These are phyloP conservation scores for Papilio protenor DNA, from an alignment of 2,888 invertebrate genomes.

Conservation along the genomic window DNA sequence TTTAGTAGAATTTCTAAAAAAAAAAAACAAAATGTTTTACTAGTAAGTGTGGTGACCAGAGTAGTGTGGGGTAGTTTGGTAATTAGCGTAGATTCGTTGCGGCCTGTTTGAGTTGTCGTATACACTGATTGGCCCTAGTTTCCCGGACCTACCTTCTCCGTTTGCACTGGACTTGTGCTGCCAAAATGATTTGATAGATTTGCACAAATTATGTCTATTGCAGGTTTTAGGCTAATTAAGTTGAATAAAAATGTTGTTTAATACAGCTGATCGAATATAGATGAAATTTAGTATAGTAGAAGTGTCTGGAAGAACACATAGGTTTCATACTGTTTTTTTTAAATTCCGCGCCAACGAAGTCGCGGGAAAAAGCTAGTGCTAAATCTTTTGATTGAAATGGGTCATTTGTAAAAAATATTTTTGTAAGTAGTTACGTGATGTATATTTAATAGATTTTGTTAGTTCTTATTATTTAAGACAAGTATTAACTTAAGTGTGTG, in stretches of 20 bases:
- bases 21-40: background rate
- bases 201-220: constrained; percentile 18
- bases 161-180: constrained; percentile 25
- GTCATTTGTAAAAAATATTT: background rate
- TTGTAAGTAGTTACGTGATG: background rate
- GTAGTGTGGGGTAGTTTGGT: background rate
- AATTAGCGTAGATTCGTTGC: constrained; percentile 34
- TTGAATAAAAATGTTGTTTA: background rate
- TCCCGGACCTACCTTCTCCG: background rate
- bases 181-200: constrained; percentile 30
- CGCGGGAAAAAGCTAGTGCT: background rate
- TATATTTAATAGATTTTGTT: constrained; percentile 3
- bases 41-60: background rate
- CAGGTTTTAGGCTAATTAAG: background rate
- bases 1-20: background rate
- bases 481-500: constrained; percentile 4
- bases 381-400: background rate
- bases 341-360: too few relatives aligned
- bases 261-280: too few relatives aligned
- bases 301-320: too few relatives aligned
- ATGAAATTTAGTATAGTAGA: too few relatives aligned
- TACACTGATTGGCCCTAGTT: constrained; percentile 32
- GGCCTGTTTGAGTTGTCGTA: constrained; percentile 33
- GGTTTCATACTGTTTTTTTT: background rate
- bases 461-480: constrained; percentile 3